Percentiles rank a stretch among this genome's conserved stretches.
These are phyloP conservation scores for Anguilla marmorata DNA, from an alignment of 2,797 vertebrate species.

Conservation along the genomic window DNA sequence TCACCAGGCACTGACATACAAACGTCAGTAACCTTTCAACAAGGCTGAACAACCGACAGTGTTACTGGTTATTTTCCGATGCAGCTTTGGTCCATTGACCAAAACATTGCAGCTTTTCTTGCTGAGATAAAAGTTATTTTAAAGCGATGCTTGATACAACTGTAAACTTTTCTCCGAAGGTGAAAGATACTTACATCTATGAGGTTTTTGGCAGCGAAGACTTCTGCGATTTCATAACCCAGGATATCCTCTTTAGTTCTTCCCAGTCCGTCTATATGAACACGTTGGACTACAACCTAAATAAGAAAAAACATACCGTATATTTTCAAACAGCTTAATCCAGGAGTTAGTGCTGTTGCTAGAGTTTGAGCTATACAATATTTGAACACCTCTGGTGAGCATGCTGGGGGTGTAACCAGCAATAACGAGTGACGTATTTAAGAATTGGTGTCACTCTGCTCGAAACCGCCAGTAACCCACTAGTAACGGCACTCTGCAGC, in stretches of 20 bases:
- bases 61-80: background rate
- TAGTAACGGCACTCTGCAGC: too few species aligned
- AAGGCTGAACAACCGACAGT: background rate
- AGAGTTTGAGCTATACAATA: background rate
- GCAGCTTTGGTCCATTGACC: too few species aligned
- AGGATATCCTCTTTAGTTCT: conserved; percentile 95
- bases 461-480: too few species aligned
- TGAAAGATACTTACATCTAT: conserved; percentile 81
- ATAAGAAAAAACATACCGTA: background rate
- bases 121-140: too few species aligned
- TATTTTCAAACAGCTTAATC: background rate
- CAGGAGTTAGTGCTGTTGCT: background rate
- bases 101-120: too few species aligned
- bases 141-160: background rate
- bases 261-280: conserved; percentile 91
- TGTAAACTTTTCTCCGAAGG: background rate
- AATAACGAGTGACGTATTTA: too few species aligned
- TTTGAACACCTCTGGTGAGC: background rate
- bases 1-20: background rate
- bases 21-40: background rate
- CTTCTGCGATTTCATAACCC: conserved; percentile 88
- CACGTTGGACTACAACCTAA: conserved; percentile 92
- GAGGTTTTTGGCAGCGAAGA: conserved; percentile 92
- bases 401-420: background rate
- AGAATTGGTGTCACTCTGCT: too few species aligned